A percentile compares a stretch with the other conserved stretches of the same genome.
Evolutionary conservation across 2,797 vertebrate species (phyloP).

Genomic region (Phrynocephalus guinanensis): DNA sequence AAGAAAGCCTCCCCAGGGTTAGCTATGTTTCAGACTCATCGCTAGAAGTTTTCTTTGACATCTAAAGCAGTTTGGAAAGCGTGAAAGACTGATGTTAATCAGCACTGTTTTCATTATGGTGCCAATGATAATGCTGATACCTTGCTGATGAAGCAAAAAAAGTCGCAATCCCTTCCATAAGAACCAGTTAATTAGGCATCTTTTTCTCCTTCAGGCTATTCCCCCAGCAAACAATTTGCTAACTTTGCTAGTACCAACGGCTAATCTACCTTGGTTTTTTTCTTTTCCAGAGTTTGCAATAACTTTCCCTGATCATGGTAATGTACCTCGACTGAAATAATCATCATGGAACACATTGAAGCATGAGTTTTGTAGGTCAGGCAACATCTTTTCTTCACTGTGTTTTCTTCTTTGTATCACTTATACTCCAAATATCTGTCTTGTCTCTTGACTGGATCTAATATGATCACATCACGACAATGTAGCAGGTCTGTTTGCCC

Average conservation of each 20-base stretch:
- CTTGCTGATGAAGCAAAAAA: constrained; percentile 40
- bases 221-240: constrained; percentile 11
- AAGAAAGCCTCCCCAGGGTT: not conserved
- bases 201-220: constrained; percentile 25
- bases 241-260: constrained; percentile 20
- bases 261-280: not conserved
- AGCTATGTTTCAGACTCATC: not conserved
- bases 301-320: constrained; percentile 32
- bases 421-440: not conserved
- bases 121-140: not conserved
- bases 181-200: constrained; percentile 29
- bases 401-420: not conserved
- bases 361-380: not conserved
- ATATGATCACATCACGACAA: not conserved
- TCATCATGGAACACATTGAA: constrained; percentile 1
- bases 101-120: constrained; percentile 22
- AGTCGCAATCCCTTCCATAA: constrained; percentile 16
- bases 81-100: constrained; percentile 23
- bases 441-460: not conserved
- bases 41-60: constrained; percentile 41
- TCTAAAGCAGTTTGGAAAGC: constrained; percentile 21
- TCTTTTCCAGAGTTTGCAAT: not conserved
- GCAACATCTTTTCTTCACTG: not conserved
- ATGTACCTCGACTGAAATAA: constrained; percentile 43
- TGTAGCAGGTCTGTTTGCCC: not conserved